phyloP scores from a whole-genome alignment of 2,113 vertebrate genomes.

The Leuciscus idus region DNA sequence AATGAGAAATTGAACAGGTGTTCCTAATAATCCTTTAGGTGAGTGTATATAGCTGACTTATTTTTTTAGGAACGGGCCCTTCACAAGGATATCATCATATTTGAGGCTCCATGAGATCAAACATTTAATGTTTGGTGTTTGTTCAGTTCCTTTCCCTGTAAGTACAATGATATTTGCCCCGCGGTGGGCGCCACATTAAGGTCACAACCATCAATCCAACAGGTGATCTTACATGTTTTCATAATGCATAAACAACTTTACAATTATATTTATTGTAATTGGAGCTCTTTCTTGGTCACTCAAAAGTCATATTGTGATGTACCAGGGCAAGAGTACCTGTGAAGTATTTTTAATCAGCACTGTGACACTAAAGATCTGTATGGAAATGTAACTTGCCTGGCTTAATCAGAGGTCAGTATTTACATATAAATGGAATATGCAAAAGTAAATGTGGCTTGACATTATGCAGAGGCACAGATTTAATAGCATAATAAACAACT shows the following conservation, averaged over 20 bases:
- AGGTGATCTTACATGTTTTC: neutral
- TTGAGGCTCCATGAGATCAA: neutral
- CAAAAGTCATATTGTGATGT: neutral
- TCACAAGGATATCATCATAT: neutral
- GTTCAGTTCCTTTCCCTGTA: neutral
- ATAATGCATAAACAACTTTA: neutral
- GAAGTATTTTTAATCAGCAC: conserved; percentile 36
- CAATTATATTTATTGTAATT: neutral
- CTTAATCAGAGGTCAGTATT: conserved; percentile 53
- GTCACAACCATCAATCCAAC: neutral
- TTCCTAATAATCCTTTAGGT: no score
- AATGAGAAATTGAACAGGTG: no score
- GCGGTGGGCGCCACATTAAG: neutral
- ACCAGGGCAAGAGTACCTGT: conserved; percentile 7
- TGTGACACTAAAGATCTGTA: conserved; percentile 10
- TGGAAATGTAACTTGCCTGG: conserved; percentile 44
- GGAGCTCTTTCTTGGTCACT: neutral
- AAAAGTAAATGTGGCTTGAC: conserved; percentile 34
- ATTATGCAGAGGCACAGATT: conserved; percentile 25
- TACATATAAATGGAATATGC: conserved; percentile 53
- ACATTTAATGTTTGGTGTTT: neutral
- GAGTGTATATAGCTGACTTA: neutral
- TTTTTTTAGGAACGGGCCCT: neutral
- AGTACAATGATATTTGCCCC: neutral
- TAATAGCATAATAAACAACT: conserved; percentile 13